Evolutionary conservation across 2,113 vertebrate species (phyloP).

Genomic region (Myrmophylax atrothorax): DNA sequence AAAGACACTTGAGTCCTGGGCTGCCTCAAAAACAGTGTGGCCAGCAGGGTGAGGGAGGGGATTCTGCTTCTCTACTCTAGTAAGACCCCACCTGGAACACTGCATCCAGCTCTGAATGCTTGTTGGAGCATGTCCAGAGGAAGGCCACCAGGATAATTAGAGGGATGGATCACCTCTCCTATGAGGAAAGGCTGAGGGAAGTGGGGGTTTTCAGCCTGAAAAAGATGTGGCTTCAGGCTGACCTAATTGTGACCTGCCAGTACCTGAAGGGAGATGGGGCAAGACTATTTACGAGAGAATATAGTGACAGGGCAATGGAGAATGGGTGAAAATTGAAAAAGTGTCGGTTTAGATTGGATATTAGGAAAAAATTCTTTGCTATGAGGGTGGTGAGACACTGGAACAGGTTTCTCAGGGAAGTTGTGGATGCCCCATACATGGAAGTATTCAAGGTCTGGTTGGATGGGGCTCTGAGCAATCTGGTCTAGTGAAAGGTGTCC

Average conservation of each 20-base stretch:
- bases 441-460: not conserved
- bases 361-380: not conserved
- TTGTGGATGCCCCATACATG: not conserved
- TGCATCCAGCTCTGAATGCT: not conserved
- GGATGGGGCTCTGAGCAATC: not conserved
- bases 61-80: not conserved
- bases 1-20: not conserved
- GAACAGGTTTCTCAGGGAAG: not conserved
- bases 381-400: not conserved
- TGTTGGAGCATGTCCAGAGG: accelerated
- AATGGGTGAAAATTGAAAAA: not conserved
- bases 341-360: not conserved
- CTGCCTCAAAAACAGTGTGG: not conserved
- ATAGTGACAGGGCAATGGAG: not conserved
- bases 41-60: not conserved
- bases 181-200: not conserved
- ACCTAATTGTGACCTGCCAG: no score
- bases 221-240: not conserved
- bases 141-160: not conserved
- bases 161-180: not conserved
- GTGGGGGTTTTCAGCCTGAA: not conserved
- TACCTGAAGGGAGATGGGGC: not conserved
- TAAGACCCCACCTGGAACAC: not conserved
- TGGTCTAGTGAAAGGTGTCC: not conserved
- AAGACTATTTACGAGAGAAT: not conserved